Conservation (phyloP, 2,797 vertebrate genomes). For the Atherinosoma microstoma region DNA sequence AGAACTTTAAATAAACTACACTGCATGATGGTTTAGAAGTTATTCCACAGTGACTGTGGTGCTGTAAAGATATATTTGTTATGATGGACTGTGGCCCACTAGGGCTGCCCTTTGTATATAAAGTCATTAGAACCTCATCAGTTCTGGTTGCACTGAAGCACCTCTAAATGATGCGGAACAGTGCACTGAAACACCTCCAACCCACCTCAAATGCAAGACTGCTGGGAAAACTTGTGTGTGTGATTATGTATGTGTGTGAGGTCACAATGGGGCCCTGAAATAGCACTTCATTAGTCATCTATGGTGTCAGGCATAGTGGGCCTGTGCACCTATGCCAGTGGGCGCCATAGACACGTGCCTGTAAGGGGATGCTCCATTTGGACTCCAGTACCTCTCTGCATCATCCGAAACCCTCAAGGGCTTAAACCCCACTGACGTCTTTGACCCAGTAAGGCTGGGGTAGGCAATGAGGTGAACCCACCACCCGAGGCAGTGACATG, state of each 20-base stretch:
- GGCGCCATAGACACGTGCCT: constrained; percentile 68
- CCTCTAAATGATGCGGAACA: constrained; percentile 82
- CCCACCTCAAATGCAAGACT: constrained; percentile 52
- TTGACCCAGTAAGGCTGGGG: constrained; percentile 76
- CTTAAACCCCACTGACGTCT: constrained; percentile 62
- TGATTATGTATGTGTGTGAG: constrained; percentile 55
- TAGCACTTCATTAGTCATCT: constrained; percentile 85
- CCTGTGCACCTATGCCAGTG: constrained; percentile 62
- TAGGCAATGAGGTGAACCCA: constrained; percentile 74
- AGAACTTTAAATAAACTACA: constrained; percentile 19
- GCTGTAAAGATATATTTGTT: constrained; percentile 11
- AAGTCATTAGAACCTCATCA: constrained; percentile 83
- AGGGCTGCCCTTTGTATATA: constrained; percentile 78
- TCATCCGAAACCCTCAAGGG: constrained; percentile 69
- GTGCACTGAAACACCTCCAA: constrained; percentile 57
- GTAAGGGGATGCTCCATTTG: constrained; percentile 75
- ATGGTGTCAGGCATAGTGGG: constrained; percentile 59
- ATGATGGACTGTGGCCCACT: constrained; percentile 56
- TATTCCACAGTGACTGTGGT: constrained; percentile 8
- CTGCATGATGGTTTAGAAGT: constrained; percentile 15
- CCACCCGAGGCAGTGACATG: constrained; percentile 63
- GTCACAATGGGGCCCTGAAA: constrained; percentile 79
- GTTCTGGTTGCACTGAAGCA: constrained; percentile 77
- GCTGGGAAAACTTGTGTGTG: constrained; percentile 59
- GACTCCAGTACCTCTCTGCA: constrained; percentile 66